Evolutionary conservation across 2,888 invertebrate species (phyloP), one percentile per base, ranked within the genome.

Genomic region (Cerceris rybyensis): DNA sequence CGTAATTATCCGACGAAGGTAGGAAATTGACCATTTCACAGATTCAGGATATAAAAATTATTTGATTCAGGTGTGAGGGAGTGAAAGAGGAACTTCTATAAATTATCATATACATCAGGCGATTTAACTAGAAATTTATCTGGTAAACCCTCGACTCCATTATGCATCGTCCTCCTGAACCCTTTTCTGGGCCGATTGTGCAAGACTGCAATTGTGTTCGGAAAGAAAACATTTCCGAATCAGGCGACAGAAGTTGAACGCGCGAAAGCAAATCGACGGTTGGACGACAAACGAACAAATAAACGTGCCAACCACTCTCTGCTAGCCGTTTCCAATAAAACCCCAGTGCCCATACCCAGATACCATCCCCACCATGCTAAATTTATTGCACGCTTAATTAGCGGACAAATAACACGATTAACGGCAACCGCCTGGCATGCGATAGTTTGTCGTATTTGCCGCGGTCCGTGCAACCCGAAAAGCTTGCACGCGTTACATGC

Each of bases 351-450:
- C 28, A 28, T 28, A 28, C 28, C 28, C 28, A 28, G 28, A 28
- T 28, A 28, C 28, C 60, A 49, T 46, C 11, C 39, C 61, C 55
- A 8, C 55, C 55, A 50, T 71, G 58, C 46, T 70, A 70, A 87
- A 88, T 88, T 87, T 88, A 87, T 88, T 68, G 86, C 82, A 63
- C 83, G 86, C 81, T 84, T 84, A 88, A 88, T 88, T 88, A 86
- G 85, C 81, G 83, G 78, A 81, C 84, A 85, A 88, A 87, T 86
- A 86, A 88, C 84, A 79, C 84, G 87, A 88, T 88, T 88, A 86
- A 87, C 80, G 82, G 83, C 78, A 75, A 55, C 70, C 80, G 76
- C 55, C 66, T 73, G 65, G 71, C 52, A 17, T 59, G 57, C 75
- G 79, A 80, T 81, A 76, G 83, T 80, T 80, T 79, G 80, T 81